Evolutionary conservation across 2,797 vertebrate genomes (phyloP), one percentile per base, ranked within the genome.

Genomic region (Synaphobranchus kaupii): DNA sequence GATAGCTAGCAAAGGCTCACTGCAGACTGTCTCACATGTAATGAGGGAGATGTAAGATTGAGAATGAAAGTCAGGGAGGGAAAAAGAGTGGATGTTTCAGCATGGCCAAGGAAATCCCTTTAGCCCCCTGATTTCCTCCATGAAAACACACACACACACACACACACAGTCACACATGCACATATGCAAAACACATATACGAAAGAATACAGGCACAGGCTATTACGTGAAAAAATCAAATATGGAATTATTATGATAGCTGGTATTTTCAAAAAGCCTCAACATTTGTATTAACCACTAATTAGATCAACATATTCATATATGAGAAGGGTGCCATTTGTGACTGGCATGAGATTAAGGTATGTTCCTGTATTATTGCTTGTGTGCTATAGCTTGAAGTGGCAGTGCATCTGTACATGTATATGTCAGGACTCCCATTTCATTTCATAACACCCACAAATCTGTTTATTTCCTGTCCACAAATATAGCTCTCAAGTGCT

Each of bases 391-490:
- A 76, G 17, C 28, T 22, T 44, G 25, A 78, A 44, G 39, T 81
- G n/a, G 47, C 47, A 81, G 47, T 3, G 47, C 5, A 9, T 81
- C 78, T 22, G 78, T 10, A 25, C 7, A 66, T 81, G 78, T 81
- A 81, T 81, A 22, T 81, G 78, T 81, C 17, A 81, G 78, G 78
- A 81, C 25, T 81, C 47, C 78, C 20, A 25, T 81, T 81, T 81
- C 8, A 81, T 81, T 81, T 81, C 78, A 48, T 81, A 81, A 81
- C 78, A 48, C 44, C 78, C 25, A 50, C 20, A 34, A 81, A 81
- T n/a, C 22, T 50, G 47, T 50, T 81, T 48, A 20, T 81, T 81
- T 81, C 47, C 78, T 50, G 78, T 81, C 44, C 22, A n/a, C 22
- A 81, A 81, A 81, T 48, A 81, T 81, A 81, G 78, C 78, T 81